Conservation (phyloP, 2,888 invertebrate genomes). For the Sarcophaga carnaria region DNA sequence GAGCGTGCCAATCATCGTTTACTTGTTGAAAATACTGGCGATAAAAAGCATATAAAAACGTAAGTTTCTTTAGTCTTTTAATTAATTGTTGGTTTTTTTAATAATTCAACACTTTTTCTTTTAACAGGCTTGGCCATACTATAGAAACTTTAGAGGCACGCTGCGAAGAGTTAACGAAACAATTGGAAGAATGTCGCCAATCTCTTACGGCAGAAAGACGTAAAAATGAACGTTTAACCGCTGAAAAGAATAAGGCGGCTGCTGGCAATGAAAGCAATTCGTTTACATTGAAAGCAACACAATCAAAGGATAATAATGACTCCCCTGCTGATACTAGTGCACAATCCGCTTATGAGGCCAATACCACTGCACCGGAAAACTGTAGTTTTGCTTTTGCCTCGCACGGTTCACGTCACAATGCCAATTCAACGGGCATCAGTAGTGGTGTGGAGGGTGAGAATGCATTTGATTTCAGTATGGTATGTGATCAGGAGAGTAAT, state of each 20-base stretch:
- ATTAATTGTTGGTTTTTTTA: too few species aligned
- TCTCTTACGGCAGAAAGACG: conserved; percentile 85
- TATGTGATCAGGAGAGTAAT: conserved; percentile 76
- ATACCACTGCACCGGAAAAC: conserved; percentile 74
- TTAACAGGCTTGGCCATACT: conserved; percentile 85
- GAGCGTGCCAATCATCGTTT: conserved; percentile 94
- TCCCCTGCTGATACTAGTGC: neutral
- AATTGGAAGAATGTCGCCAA: conserved; percentile 88
- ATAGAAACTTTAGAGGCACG: conserved; percentile 91
- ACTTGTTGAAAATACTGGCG: conserved; percentile 90
- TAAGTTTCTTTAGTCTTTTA: conserved; percentile 78
- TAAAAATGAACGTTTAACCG: conserved; percentile 83
- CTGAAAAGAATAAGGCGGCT: conserved; percentile 73
- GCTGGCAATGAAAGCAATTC: conserved; percentile 58
- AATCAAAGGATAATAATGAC: conserved; percentile 13
- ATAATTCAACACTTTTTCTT: conserved; percentile 16
- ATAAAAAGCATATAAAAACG: conserved; percentile 95
- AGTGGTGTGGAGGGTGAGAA: conserved; percentile 66
- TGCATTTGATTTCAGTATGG: conserved; percentile 71
- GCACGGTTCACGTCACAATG: conserved; percentile 72
- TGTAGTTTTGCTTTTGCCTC: conserved; percentile 75
- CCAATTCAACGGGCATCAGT: conserved; percentile 78
- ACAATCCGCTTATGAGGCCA: conserved; percentile 72
- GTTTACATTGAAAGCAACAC: conserved; percentile 52
- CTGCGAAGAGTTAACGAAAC: conserved; percentile 91